Percentiles rank a stretch among this genome's conserved stretches.
Conservation (phyloP, 2,113 vertebrate species). For the Nothoprocta pentlandii region DNA sequence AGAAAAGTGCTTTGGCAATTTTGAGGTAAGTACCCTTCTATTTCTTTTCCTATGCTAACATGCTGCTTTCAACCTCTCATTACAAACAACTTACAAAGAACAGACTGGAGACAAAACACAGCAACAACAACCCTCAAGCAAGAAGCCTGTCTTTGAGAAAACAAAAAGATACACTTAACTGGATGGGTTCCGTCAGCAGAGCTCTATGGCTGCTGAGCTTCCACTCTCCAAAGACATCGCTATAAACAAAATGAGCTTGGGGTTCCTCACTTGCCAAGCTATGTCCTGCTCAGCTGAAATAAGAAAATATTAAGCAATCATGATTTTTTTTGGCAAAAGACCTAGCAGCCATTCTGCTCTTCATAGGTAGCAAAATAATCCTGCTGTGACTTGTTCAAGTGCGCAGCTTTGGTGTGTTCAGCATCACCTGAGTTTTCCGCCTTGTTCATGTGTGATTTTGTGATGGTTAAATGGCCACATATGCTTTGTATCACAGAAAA, state of each 20-base stretch:
- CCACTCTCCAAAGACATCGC: background rate
- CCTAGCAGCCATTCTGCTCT: background rate
- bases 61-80: background rate
- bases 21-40: background rate
- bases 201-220: background rate
- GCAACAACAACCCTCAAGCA: background rate
- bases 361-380: background rate
- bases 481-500: background rate
- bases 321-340: background rate
- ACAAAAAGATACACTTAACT: background rate
- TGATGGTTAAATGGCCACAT: background rate
- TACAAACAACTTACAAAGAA: background rate
- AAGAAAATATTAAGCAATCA: background rate
- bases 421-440: background rate
- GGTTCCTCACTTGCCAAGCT: too few species aligned
- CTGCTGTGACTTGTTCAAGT: background rate
- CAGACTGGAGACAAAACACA: background rate
- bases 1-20: background rate
- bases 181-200: background rate
- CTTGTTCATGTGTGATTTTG: background rate
- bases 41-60: background rate
- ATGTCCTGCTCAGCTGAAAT: background rate
- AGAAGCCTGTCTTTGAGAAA: background rate
- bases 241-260: background rate
- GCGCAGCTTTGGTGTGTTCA: background rate